Percentiles rank a stretch among this genome's conserved stretches.
These are phyloP conservation scores for Megastigmus dorsalis DNA, from an alignment of 2,888 invertebrate species.

Conservation along the genomic window DNA sequence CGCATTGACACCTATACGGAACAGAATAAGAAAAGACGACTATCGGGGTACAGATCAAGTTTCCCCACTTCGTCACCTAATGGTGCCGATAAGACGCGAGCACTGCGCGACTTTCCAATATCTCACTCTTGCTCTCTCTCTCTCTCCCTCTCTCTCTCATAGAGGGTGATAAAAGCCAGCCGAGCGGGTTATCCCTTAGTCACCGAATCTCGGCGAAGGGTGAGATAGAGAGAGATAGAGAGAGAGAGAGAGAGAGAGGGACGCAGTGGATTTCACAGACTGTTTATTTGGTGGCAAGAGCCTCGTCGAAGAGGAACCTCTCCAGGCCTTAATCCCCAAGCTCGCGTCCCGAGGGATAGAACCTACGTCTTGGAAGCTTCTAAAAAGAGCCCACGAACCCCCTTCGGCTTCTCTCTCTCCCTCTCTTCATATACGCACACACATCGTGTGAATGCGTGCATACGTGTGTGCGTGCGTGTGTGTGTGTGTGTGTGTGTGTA, in stretches of 20 bases:
- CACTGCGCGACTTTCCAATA: too few species aligned
- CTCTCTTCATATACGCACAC: too few species aligned
- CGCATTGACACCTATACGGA: background rate
- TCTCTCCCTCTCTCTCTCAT: background rate
- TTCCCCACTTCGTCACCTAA: constrained; percentile 6
- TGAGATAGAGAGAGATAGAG: background rate
- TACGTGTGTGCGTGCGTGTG: too few species aligned
- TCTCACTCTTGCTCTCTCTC: background rate
- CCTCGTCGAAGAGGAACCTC: constrained; percentile 25
- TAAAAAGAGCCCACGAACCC: too few species aligned
- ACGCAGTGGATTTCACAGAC: background rate
- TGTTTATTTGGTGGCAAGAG: constrained; percentile 34
- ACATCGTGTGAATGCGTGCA: background rate
- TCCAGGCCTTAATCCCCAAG: constrained; percentile 35
- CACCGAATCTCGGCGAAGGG: background rate
- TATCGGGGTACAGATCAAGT: background rate
- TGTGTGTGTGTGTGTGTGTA: too few species aligned
- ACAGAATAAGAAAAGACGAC: too few species aligned
- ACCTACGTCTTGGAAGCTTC: too few species aligned
- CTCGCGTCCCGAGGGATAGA: background rate
- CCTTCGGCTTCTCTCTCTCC: too few species aligned
- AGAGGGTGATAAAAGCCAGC: constrained; percentile 12
- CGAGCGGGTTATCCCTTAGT: constrained; percentile 19
- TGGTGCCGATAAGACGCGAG: too few species aligned
- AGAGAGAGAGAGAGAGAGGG: background rate